Evolutionary conservation across 30 jellyfish, hydroid and myxozoan species (phyloP).

Genomic region (Nemopilema nomurai): DNA sequence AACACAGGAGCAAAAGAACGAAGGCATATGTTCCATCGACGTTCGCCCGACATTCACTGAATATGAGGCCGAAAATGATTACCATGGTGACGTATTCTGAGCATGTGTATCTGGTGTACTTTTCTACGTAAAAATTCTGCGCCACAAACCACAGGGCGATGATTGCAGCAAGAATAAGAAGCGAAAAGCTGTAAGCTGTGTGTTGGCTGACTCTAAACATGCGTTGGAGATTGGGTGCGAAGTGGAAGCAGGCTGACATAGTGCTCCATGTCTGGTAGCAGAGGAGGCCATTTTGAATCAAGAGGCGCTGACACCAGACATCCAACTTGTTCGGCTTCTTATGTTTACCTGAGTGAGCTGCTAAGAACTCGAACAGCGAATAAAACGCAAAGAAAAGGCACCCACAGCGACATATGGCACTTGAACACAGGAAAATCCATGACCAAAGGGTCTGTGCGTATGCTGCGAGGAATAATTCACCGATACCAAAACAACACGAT

Average conservation of each 20-base stretch:
- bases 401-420: conserved; percentile 52
- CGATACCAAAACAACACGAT: conserved; percentile 54
- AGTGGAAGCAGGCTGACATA: conserved; percentile 8
- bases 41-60: conserved; percentile 12
- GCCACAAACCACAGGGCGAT: conserved; percentile 46
- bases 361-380: conserved; percentile 57
- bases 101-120: conserved; percentile 52
- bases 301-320: conserved; percentile 51
- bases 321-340: conserved; percentile 36
- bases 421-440: conserved; percentile 54
- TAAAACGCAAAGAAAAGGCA: conserved; percentile 54
- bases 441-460: conserved; percentile 25
- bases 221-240: conserved; percentile 9
- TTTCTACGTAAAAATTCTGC: conserved; percentile 56
- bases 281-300: conserved; percentile 59
- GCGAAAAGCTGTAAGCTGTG: conserved; percentile 35
- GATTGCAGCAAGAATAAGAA: conserved; percentile 8
- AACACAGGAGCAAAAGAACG: conserved; percentile 23
- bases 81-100: conserved; percentile 50
- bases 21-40: conserved; percentile 43
- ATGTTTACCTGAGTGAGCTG: conserved; percentile 48
- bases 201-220: conserved; percentile 13
- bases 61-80: conserved; percentile 30
- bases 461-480: conserved; percentile 15
- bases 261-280: conserved; percentile 62